A percentile compares a stretch with the other conserved stretches of the same genome.
Evolutionary conservation across 92 coral and sea anemone genomes (phyloP).

Genomic region (Palythoa caribaeorum): DNA sequence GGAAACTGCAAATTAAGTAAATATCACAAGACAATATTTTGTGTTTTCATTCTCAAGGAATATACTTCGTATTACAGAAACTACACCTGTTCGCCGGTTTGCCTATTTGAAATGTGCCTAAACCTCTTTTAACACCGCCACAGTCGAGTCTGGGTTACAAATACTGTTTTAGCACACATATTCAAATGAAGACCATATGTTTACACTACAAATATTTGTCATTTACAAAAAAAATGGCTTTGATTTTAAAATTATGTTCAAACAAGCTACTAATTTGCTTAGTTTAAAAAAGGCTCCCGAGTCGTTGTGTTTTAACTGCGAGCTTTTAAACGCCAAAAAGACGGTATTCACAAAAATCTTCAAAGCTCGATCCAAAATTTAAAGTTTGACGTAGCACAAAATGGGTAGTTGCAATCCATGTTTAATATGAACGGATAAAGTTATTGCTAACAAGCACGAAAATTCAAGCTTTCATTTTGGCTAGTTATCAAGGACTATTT

Average conservation of each 20-base stretch:
- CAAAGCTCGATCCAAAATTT: not conserved
- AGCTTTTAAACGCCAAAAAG: not conserved
- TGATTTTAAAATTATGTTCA: not conserved
- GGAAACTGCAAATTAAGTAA: constrained; percentile 25
- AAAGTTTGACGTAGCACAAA: not conserved
- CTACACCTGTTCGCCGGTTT: no score
- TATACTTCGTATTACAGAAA: not conserved
- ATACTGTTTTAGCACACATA: not conserved
- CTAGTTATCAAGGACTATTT: no score
- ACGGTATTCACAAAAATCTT: not conserved
- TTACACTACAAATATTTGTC: constrained; percentile 44
- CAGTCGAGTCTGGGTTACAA: not conserved
- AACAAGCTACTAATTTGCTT: no score
- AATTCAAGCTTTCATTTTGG: no score
- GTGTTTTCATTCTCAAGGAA: not conserved
- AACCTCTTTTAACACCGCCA: no score
- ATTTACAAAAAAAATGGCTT: constrained; percentile 8
- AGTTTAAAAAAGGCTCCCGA: not conserved
- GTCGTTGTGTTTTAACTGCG: not conserved
- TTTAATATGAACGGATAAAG: no score
- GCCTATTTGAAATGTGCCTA: no score
- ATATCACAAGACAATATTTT: not conserved
- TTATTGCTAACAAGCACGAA: no score
- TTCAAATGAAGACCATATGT: constrained; percentile 58
- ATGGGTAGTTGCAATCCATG: not conserved